Conservation (phyloP, 2,113 vertebrate species). For the Microcebus tavaratra region DNA sequence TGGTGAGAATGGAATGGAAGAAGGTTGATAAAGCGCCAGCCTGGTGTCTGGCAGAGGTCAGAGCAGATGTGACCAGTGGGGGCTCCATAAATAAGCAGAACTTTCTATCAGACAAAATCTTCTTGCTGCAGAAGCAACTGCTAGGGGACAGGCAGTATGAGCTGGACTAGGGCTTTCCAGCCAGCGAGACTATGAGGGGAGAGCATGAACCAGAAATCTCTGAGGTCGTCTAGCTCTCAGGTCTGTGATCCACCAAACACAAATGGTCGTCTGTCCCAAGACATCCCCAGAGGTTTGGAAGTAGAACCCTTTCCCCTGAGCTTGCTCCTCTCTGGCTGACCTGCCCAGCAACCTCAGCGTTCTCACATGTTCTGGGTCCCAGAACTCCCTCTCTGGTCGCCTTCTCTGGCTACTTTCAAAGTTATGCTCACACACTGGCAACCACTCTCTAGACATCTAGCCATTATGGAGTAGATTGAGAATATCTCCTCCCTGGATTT, state of each 20-base stretch:
- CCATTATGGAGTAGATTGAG: not conserved
- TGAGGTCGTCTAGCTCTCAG: not conserved
- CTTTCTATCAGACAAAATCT: not conserved
- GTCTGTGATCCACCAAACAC: not conserved
- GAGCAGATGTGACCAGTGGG: not conserved
- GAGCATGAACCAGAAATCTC: not conserved
- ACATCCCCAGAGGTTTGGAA: not conserved
- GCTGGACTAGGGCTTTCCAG: not conserved
- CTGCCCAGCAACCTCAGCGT: not conserved
- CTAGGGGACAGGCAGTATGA: not conserved
- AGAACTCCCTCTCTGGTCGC: not conserved
- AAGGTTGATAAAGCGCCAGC: not conserved
- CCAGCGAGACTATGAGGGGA: not conserved
- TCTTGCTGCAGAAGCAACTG: not conserved
- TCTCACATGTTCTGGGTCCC: not conserved
- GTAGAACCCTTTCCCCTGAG: not conserved
- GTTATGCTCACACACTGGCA: not conserved
- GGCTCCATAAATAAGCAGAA: not conserved
- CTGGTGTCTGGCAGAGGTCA: not conserved
- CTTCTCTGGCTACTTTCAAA: not conserved
- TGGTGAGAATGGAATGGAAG: not conserved
- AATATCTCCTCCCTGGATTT: constrained; percentile 40
- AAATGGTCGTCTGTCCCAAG: not conserved
- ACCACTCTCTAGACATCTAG: constrained; percentile 19
- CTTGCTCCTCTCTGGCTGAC: not conserved